A percentile compares a stretch with the other conserved stretches of the same genome.
Conservation (phyloP, 2,113 vertebrate species). For the Semicossyphus pulcher region DNA sequence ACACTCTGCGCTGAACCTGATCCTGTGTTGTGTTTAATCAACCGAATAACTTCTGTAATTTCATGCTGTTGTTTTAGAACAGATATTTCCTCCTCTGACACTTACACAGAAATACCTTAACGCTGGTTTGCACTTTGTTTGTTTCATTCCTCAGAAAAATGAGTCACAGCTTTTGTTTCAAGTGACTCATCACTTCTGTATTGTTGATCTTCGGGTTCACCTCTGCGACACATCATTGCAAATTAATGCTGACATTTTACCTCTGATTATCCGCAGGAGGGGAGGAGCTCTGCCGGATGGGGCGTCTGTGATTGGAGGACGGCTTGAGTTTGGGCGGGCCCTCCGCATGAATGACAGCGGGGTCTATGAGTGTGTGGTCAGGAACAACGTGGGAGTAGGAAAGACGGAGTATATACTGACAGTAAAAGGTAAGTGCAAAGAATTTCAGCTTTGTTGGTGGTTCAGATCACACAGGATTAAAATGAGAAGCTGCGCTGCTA, state of each 20-base stretch:
- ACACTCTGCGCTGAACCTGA: conserved; percentile 36
- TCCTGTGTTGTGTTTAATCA: conserved; percentile 5
- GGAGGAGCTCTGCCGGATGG: conserved; percentile 83
- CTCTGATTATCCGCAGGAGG: conserved; percentile 76
- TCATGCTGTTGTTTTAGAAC: neutral
- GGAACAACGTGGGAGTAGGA: conserved; percentile 81
- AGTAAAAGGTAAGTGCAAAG: conserved; percentile 71
- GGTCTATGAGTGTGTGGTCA: conserved; percentile 84
- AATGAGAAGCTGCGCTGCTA: neutral
- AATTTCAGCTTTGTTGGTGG: neutral
- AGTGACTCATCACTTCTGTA: conserved; percentile 27
- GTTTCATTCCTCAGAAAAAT: neutral
- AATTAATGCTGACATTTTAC: conserved; percentile 5
- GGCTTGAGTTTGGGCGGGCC: conserved; percentile 82
- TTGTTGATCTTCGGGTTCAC: neutral
- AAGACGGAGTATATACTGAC: conserved; percentile 71
- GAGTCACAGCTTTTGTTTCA: conserved; percentile 26
- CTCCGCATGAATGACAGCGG: conserved; percentile 84
- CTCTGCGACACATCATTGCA: neutral
- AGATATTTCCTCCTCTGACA: neutral
- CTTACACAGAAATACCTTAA: neutral
- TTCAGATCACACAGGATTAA: neutral
- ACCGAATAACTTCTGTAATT: conserved; percentile 13
- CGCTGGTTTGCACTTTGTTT: neutral
- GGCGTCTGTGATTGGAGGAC: conserved; percentile 71